Evolutionary conservation across 92 coral and sea anemone genomes (phyloP).

Genomic region (Pocillopora meandrina): DNA sequence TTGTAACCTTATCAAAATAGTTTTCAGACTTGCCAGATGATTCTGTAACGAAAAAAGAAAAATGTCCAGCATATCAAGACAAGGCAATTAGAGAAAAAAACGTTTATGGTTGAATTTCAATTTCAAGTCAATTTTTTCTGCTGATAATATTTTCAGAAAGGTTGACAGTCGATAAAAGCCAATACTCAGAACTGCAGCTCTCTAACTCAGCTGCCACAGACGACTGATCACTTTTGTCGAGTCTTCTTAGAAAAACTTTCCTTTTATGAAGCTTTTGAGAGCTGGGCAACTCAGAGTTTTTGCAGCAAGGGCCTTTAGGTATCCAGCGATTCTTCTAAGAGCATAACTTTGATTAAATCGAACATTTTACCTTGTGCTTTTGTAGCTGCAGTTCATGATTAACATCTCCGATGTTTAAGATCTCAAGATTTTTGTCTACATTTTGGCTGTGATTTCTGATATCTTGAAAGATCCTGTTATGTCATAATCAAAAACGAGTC

Average conservation of each 20-base stretch:
- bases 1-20: conserved; percentile 51
- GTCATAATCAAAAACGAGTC: too few relatives aligned
- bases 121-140: too few relatives aligned
- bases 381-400: conserved; percentile 26
- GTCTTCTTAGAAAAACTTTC: too few relatives aligned
- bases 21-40: conserved; percentile 64
- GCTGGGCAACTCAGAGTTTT: too few relatives aligned
- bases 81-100: background rate
- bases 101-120: background rate
- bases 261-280: too few relatives aligned
- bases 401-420: background rate
- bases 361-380: conserved; percentile 51
- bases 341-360: background rate
- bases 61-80: background rate
- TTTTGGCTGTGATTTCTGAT: conserved; percentile 58
- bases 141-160: too few relatives aligned
- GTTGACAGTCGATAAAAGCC: too few relatives aligned
- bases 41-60: conserved; percentile 34
- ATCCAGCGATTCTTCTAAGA: background rate
- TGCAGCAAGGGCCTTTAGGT: too few relatives aligned
- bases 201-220: too few relatives aligned
- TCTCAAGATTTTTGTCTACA: conserved; percentile 29
- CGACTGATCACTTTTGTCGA: too few relatives aligned
- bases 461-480: conserved; percentile 71
- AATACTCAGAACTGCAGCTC: too few relatives aligned